Evolutionary conservation across 1,140 invertebrate genomes (phyloP).

Genomic region (Archivesica marissinica): DNA sequence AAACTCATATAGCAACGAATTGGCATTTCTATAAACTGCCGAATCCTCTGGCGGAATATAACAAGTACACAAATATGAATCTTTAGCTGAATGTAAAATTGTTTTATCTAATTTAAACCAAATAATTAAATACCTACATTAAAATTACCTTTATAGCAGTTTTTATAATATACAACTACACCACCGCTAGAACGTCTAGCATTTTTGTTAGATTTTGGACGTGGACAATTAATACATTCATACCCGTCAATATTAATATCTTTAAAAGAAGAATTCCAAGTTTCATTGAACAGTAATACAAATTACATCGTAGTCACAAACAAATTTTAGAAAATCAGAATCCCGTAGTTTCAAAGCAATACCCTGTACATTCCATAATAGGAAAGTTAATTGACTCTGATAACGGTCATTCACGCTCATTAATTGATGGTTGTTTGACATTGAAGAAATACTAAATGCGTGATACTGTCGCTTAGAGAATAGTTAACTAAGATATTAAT

Average conservation of each 20-base stretch:
- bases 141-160: background rate
- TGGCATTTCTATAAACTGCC: slow-evolving; percentile 15
- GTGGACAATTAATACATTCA: background rate
- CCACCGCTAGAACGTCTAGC: background rate
- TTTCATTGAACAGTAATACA: background rate
- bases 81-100: background rate
- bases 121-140: background rate
- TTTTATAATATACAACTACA: slow-evolving; percentile 24
- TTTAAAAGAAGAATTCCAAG: background rate
- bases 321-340: slow-evolving; percentile 12
- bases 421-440: background rate
- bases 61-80: slow-evolving; percentile 6
- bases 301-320: background rate
- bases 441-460: background rate
- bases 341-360: background rate
- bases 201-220: background rate
- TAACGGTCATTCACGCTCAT: background rate
- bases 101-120: background rate
- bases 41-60: slow-evolving; percentile 18
- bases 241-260: background rate
- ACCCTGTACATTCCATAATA: background rate
- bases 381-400: background rate
- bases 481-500: background rate
- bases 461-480: background rate
- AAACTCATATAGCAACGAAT: background rate